Evolutionary conservation across 2,888 invertebrate species (phyloP).

Genomic region (Aleiodes alternator): DNA sequence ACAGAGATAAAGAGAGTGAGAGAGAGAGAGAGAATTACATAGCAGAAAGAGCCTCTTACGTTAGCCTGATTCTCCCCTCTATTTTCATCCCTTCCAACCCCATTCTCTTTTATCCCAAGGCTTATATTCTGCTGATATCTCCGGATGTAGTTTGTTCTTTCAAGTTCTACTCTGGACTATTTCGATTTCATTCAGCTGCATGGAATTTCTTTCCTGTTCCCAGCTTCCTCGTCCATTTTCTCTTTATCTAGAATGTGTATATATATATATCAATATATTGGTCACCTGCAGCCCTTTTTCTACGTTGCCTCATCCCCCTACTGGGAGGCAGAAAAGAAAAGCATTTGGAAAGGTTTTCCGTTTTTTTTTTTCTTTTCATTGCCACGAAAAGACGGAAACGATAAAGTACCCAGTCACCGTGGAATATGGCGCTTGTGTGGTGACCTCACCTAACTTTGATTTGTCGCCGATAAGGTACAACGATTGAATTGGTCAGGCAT

Average conservation of each 20-base stretch:
- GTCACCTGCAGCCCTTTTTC: not conserved
- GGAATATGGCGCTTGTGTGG: conserved; percentile 17
- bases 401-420: conserved; percentile 17
- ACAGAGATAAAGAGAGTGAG: not conserved
- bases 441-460: conserved; percentile 35
- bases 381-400: conserved; percentile 9
- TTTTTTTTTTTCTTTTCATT: not conserved
- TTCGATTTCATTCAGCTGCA: conserved; percentile 23
- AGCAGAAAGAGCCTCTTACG: no score
- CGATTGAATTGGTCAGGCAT: conserved; percentile 27
- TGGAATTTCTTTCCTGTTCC: not conserved
- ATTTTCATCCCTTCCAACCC: not conserved
- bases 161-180: conserved; percentile 24
- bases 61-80: no score
- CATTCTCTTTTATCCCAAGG: conserved; percentile 12
- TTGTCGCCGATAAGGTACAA: conserved; percentile 39
- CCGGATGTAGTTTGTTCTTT: conserved; percentile 31
- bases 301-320: not conserved
- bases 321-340: not conserved
- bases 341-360: not conserved
- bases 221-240: conserved; percentile 1
- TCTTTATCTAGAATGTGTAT: not conserved
- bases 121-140: conserved; percentile 18
- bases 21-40: not conserved
- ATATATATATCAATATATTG: conserved; percentile 1